Base-by-base conservation (phyloP, 1,140 invertebrate species). In the Macrocentrus cingulum region DNA sequence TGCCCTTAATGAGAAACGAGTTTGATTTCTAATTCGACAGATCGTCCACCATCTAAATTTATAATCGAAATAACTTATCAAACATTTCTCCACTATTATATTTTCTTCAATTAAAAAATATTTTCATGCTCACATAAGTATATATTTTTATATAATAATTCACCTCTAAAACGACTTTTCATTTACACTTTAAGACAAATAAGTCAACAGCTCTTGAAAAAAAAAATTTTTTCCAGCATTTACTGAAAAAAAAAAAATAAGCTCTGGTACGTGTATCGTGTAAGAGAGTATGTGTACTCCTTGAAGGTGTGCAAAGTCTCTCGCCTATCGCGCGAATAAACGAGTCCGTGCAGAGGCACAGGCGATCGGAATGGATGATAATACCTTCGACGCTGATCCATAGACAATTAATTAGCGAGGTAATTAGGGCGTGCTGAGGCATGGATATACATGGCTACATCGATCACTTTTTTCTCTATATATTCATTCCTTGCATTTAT, bases 341-440 rank as follows among this genome's bases (percentile, higher is more conserved):
- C 51, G 48, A 51, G 48, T 44, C 25, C 56, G 37, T 44, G 46
- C n/a, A n/a, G n/a, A 58, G 56, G 48, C 48, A 49, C 45, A 37
- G 29, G 37, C 56, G 56, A 58, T 58, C 48, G 25, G 48, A 58
- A 58, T 48, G 23, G 25, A 19, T 19, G 56, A 58, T 58, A 45
- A 62, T 48, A 50, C 39, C 51, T 41, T 44, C 56, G 36, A 58
- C 56, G 56, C 52, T 36, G 56, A 56, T 62, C 53, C 61, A 62
- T 62, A 59, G 61, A 59, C 61, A 58, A 68, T 68, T 68, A 68
- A 68, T 68, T 68, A 68, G 64, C 52, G 44, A 13, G 66, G 64
- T 68, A 68, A 68, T 68, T 68, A 68, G 66, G 59, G 53, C 61
- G 52, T 59, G 61, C 56, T 59, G 45, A 53, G 41, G 37, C 56